phyloP scores from a whole-genome alignment of 2,113 vertebrate genomes.

The Micronisus gabar region DNA sequence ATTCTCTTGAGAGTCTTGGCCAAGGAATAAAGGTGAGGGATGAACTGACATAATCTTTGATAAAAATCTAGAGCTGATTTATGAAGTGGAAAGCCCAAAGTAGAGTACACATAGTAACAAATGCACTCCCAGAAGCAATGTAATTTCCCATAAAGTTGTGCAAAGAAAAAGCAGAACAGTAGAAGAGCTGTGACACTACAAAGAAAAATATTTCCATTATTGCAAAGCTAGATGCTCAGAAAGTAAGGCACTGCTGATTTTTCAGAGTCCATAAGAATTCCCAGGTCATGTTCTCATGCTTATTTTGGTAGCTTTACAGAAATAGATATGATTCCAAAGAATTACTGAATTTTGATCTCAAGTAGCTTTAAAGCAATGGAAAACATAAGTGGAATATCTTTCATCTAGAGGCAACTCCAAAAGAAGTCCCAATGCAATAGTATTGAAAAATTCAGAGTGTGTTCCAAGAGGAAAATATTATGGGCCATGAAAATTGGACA shows the following conservation, averaged over 20 bases:
- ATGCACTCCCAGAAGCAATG: background rate
- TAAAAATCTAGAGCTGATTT: constrained; percentile 41
- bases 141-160: constrained; percentile 25
- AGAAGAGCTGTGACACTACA: background rate
- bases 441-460: background rate
- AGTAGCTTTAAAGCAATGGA: background rate
- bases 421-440: background rate
- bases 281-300: background rate
- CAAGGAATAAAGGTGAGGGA: constrained; percentile 90
- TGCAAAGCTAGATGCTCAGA: background rate
- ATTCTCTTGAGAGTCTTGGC: constrained; percentile 90
- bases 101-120: background rate
- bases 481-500: background rate
- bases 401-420: background rate
- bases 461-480: background rate
- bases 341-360: background rate
- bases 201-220: background rate
- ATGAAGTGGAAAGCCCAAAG: constrained; percentile 15
- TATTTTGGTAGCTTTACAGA: background rate
- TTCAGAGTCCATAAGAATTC: background rate
- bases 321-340: background rate
- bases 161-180: background rate
- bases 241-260: background rate
- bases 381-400: background rate
- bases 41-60: constrained; percentile 8